Conservation (phyloP, 2,888 invertebrate species). For the Agrotis clavis region DNA sequence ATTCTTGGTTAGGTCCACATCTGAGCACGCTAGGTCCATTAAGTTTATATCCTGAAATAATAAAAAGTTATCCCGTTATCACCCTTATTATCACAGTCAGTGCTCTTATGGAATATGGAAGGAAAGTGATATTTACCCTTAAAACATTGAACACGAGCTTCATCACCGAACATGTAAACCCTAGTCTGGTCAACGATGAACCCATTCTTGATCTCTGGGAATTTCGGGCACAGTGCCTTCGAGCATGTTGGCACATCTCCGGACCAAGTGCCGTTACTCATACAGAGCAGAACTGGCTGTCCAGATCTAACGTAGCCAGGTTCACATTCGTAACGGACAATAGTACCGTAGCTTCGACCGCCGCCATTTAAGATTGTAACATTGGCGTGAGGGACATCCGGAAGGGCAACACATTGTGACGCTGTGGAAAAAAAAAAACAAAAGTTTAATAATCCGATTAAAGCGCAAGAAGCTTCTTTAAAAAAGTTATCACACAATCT, state of each 20-base stretch:
- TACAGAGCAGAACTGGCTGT: slow-evolving; percentile 97
- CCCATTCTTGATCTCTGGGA: slow-evolving; percentile 96
- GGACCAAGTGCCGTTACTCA: slow-evolving; percentile 99
- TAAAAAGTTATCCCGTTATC: neutral
- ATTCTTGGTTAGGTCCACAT: slow-evolving; percentile 96
- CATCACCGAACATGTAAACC: slow-evolving; percentile 96
- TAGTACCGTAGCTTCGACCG: slow-evolving; percentile 98
- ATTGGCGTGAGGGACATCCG: slow-evolving; percentile 97
- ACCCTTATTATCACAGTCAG: neutral
- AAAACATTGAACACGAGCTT: slow-evolving; percentile 97
- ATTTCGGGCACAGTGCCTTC: slow-evolving; percentile 93
- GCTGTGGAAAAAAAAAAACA: slow-evolving; percentile 88
- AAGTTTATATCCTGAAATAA: slow-evolving; percentile 94
- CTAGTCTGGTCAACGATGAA: slow-evolving; percentile 95
- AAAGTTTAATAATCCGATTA: neutral
- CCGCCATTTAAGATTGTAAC: slow-evolving; percentile 97
- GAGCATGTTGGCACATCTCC: slow-evolving; percentile 97
- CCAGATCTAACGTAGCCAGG: slow-evolving; percentile 97
- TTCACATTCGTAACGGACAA: slow-evolving; percentile 97
- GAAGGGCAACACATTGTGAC: slow-evolving; percentile 96
- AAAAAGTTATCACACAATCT: neutral
- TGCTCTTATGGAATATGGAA: neutral
- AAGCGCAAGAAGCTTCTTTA: neutral
- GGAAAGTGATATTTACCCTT: slow-evolving; percentile 85
- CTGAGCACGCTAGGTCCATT: slow-evolving; percentile 95